Base-by-base conservation (phyloP, 1,140 invertebrate genomes). In the Cephus cinctus region DNA sequence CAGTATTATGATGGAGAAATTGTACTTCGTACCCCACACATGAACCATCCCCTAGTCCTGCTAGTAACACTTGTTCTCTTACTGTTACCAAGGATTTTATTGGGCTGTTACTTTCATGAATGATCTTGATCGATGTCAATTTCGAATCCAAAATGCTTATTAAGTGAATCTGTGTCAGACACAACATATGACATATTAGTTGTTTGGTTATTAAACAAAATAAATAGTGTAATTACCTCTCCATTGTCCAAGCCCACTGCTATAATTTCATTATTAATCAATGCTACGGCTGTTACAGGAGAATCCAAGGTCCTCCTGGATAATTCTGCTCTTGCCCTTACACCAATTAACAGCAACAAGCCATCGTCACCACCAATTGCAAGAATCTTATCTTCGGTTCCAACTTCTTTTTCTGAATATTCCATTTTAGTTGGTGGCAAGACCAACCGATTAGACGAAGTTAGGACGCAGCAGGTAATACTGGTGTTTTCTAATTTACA, bases 281-380 rank as follows among this genome's bases (percentile, higher is more conserved):
- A 48, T 45, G 75, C 54, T 19, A 80, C 73, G 18, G 69, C 65
- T 62, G 82, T 82, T 14, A 85, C 80, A 20, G 83, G 66, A 40
- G 79, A 71, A 4, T 72, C 61, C 14, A 79, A 31, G 23, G 67
- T 58, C 14, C 67, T 63, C 1, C 54, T 52, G 45, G 72, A 80
- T 11, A 81, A 5, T 43, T 71, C 69, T 57, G 79, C 66, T 52
- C 83, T 73, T 51, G 70, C 79, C n/a, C 76, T 76, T 2, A 88
- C 66, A 52, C 80, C 79, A 42, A 81, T 70, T 38, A 79, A 79
- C 31, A 80, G 65, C n/a, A 87, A 63, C 19, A 59, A 59, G 3
- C 80, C 80, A 70, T 78, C 81, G 73, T 89, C 86, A 75, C 80
- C 83, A 2, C 83, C 86, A 14, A 83, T 57, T 0, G 86, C 44